A percentile compares a stretch with the other conserved stretches of the same genome.
These are phyloP conservation scores for Callionymus lyra DNA, from an alignment of 2,113 vertebrate species.

Conservation along the genomic window DNA sequence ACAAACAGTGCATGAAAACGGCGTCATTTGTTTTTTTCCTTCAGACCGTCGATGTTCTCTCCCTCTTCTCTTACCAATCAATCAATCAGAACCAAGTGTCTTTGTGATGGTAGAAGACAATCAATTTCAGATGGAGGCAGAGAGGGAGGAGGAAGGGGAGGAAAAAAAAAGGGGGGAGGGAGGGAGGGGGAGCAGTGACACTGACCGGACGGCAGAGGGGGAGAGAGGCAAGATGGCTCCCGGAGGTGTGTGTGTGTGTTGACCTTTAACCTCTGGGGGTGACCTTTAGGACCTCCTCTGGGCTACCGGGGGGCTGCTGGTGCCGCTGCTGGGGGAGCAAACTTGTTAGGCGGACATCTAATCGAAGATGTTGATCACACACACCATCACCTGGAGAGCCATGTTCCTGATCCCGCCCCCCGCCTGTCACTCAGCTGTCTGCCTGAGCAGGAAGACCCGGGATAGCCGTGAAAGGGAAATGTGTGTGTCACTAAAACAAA, in stretches of 20 bases:
- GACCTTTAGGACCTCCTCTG: conserved; percentile 45
- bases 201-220: conserved; percentile 41
- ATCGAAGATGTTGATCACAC: conserved; percentile 60
- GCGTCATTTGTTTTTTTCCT: conserved; percentile 41
- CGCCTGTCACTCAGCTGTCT: conserved; percentile 33
- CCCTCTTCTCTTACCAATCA: conserved; percentile 63
- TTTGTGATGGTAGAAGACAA: conserved; percentile 80
- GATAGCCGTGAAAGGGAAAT: conserved; percentile 59
- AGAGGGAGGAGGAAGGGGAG: conserved; percentile 21
- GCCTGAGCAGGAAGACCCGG: conserved; percentile 48
- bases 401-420: conserved; percentile 38
- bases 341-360: conserved; percentile 58
- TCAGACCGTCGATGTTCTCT: conserved; percentile 50
- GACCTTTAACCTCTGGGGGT: conserved; percentile 46
- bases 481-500: conserved; percentile 66
- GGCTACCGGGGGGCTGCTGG: conserved; percentile 8
- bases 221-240: conserved; percentile 37
- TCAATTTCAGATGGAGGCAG: conserved; percentile 70
- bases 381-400: conserved; percentile 31
- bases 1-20: conserved; percentile 34
- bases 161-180: conserved; percentile 41
- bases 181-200: conserved; percentile 36
- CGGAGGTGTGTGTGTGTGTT: conserved; percentile 20
- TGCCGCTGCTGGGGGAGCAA: conserved; percentile 11
- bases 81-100: conserved; percentile 78